These are phyloP conservation scores for Oceanites oceanicus DNA, from an alignment of 2,113 vertebrate species.

Conservation along the genomic window DNA sequence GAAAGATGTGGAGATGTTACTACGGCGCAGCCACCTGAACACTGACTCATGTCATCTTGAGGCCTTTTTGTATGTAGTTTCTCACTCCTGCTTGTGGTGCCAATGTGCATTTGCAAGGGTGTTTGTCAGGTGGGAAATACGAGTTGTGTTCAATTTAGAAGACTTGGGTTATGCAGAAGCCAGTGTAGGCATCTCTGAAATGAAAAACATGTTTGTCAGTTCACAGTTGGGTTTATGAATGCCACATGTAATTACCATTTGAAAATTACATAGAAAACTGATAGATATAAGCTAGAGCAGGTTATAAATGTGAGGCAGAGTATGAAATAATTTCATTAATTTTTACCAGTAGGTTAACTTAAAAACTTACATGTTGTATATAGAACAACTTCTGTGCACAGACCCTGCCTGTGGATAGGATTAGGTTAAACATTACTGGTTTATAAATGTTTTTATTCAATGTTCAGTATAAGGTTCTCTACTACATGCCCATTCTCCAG, in stretches of 20 bases:
- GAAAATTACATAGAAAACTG: background rate
- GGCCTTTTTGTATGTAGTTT: background rate
- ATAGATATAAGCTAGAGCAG: background rate
- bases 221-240: background rate
- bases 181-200: background rate
- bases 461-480: background rate
- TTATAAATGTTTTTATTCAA: background rate
- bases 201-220: background rate
- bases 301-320: background rate
- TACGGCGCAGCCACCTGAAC: fast-evolving
- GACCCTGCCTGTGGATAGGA: background rate
- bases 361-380: background rate
- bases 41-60: background rate
- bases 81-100: background rate
- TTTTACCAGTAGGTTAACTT: background rate
- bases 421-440: background rate
- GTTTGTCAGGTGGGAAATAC: background rate
- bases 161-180: background rate
- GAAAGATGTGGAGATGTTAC: background rate
- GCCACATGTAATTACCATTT: background rate
- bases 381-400: background rate
- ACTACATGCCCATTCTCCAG: background rate
- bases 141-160: background rate
- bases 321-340: background rate
- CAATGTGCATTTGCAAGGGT: background rate